These are phyloP conservation scores for Petroica traversi DNA, from an alignment of 2,113 vertebrate genomes.

Conservation along the genomic window DNA sequence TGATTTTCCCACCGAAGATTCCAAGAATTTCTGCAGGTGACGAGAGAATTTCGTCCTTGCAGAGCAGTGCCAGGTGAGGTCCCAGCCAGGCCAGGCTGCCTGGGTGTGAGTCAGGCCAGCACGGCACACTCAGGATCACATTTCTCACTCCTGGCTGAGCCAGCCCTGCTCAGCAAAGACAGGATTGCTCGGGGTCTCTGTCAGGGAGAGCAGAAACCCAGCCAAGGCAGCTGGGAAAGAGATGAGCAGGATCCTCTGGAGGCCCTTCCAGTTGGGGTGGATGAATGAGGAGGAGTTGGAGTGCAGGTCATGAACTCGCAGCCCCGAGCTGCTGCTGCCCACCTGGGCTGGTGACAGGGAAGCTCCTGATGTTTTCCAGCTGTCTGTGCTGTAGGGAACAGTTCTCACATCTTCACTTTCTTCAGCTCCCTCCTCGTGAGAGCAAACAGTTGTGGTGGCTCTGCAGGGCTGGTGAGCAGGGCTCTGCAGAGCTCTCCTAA, in stretches of 20 bases:
- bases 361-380: constrained; percentile 49
- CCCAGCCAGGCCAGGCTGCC: neutral
- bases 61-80: neutral
- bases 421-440: neutral
- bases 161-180: neutral
- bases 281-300: constrained; percentile 51
- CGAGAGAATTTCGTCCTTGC: fast-evolving
- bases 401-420: neutral
- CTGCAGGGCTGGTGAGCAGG: neutral
- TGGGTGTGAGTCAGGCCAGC: neutral
- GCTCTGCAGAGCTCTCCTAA: neutral
- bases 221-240: constrained; percentile 46
- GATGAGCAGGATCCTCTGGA: constrained; percentile 31
- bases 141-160: neutral
- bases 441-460: neutral
- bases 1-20: neutral
- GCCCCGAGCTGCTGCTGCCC: constrained; percentile 44
- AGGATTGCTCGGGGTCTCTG: neutral
- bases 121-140: neutral
- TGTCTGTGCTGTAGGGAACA: neutral
- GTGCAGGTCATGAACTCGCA: constrained; percentile 50
- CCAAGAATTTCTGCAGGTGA: neutral
- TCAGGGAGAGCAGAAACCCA: constrained; percentile 15
- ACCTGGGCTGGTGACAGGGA: constrained; percentile 40
- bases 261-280: constrained; percentile 20